These are phyloP conservation scores for Drosophila multiciliata DNA, from an alignment of 2,888 invertebrate species.

Conservation along the genomic window DNA sequence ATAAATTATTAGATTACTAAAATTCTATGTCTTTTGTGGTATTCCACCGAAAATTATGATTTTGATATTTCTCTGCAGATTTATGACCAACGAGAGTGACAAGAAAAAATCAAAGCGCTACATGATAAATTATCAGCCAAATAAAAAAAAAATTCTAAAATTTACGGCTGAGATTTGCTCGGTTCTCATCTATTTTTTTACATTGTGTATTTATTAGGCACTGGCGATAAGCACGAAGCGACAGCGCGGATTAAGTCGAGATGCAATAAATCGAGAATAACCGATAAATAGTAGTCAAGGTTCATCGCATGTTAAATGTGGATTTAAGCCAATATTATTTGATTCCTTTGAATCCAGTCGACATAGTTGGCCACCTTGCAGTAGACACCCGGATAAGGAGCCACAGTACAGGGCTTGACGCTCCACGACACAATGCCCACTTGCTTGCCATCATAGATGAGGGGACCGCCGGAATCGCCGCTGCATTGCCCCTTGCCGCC, in stretches of 20 bases:
- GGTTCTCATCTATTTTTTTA: neutral
- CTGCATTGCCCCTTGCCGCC: slow-evolving; percentile 82
- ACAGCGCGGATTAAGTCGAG: neutral
- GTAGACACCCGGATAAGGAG: slow-evolving; percentile 85
- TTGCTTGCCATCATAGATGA: slow-evolving; percentile 76
- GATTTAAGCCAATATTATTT: slow-evolving; percentile 62
- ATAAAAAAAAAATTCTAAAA: neutral
- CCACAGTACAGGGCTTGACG: slow-evolving; percentile 84
- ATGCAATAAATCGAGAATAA: neutral
- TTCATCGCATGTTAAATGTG: neutral
- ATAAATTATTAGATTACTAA: neutral
- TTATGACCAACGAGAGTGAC: neutral
- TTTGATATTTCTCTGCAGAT: neutral
- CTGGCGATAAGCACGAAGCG: neutral
- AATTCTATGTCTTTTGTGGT: neutral
- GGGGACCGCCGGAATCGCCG: slow-evolving; percentile 83
- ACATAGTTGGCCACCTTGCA: slow-evolving; percentile 83
- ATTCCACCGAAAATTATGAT: neutral
- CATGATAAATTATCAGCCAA: neutral
- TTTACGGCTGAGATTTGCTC: neutral
- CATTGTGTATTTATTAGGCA: neutral
- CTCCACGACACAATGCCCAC: slow-evolving; percentile 86
- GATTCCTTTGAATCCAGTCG: slow-evolving; percentile 76
- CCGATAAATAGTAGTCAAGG: neutral
- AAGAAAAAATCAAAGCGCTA: neutral